Base-by-base conservation (phyloP, 2,113 vertebrate species). In the Perognathus longimembris region DNA sequence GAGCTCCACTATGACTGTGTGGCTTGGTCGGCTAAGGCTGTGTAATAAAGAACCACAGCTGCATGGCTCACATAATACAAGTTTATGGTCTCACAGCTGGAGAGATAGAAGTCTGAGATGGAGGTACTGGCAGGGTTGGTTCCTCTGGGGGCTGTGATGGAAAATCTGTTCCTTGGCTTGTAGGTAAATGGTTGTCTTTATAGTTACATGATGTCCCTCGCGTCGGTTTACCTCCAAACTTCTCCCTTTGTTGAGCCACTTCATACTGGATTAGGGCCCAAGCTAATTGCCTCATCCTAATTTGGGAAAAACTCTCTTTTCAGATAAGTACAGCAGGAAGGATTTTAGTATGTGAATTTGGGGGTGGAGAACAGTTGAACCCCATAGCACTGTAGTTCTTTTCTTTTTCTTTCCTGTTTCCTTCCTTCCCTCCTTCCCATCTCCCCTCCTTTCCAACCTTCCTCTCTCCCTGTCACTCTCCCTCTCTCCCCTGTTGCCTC, bases 371-470 rank as follows among this genome's bases (percentile, higher is more conserved):
- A 64, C 15, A 32, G 3, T 81, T 85, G 38, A 70, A 15, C n/a
- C 50, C 15, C 24, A 21, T 54, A 57, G 63, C 15, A 8, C 22
- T 63, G 30, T 15, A n/a, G 10, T 61, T 61, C 30, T 36, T 80
- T 59, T 88, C 15, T 87, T 76, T 91, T 63, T 61, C 88, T 78
- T 66, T 57, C 45, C 28, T 63, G 17, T 38, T 54, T 63, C 78
- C 63, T 81, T 54, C 50, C 14, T 54, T 54, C 50, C 50, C 50
- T 17, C 17, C 50, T 54, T 15, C 15, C 50, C 50, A 14, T 54
- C 50, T 54, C 17, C 50, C 50, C 6, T 6, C 45, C 45, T 45
- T 11, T 45, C 45, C 45, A 45, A 45, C 45, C 45, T 45, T 45
- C 45, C 45, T 45, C 45, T 45, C 45, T n/a, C n/a, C n/a, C n/a